Evolutionary conservation across 2,113 vertebrate genomes (phyloP).

Genomic region (Mus musculus): DNA sequence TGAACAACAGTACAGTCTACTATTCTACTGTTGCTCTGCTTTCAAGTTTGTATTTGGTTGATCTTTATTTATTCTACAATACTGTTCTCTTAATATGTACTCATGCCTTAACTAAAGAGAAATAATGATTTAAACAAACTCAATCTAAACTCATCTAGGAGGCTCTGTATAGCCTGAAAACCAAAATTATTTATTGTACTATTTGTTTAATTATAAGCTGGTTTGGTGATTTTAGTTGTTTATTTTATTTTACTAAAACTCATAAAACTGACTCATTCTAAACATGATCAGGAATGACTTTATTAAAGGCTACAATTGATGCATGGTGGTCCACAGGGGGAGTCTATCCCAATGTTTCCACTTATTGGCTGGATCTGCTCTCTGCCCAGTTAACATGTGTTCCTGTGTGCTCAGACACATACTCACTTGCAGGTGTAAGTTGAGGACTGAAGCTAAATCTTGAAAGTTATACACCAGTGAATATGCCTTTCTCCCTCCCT

Average conservation of each 20-base stretch:
- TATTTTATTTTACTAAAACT: slow-evolving; percentile 14
- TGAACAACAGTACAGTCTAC: background rate
- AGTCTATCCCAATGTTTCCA: background rate
- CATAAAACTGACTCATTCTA: background rate
- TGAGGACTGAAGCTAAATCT: background rate
- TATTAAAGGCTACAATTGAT: background rate
- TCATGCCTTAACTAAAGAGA: background rate
- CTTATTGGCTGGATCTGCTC: background rate
- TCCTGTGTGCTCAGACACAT: background rate
- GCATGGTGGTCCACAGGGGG: too few species aligned
- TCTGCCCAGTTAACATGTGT: background rate
- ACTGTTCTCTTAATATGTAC: background rate
- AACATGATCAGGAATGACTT: background rate
- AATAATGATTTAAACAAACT: slow-evolving; percentile 17
- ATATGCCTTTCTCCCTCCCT: background rate
- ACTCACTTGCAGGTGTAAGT: background rate
- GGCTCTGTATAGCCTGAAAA: background rate
- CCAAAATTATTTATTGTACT: background rate
- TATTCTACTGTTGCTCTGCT: background rate
- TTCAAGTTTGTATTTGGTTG: background rate
- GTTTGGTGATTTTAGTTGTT: background rate
- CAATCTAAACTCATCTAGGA: background rate
- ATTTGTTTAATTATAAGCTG: background rate
- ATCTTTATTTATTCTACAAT: background rate
- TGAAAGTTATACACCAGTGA: background rate